Percentiles rank a stretch among this genome's conserved stretches.
Evolutionary conservation across 1,140 invertebrate genomes (phyloP).

Genomic region (Brachionus koreanus): DNA sequence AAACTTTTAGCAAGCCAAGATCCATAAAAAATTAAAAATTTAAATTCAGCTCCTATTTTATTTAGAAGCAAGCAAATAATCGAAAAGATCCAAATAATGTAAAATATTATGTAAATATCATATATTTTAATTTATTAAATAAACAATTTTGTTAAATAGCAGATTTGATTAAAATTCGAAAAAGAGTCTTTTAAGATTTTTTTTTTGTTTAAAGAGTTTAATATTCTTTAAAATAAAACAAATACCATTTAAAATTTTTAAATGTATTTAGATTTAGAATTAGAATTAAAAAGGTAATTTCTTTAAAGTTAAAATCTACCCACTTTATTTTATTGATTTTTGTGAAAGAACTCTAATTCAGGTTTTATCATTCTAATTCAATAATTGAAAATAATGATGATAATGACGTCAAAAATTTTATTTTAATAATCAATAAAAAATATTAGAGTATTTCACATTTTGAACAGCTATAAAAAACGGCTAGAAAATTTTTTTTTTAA

Average conservation of each 20-base stretch:
- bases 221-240: background rate
- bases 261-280: too few species aligned
- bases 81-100: background rate
- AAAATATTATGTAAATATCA: conserved; percentile 7
- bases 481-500: too few species aligned
- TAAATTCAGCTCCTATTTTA: background rate
- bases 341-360: too few species aligned
- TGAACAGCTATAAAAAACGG: too few species aligned
- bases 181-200: background rate
- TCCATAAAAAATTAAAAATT: conserved; percentile 3
- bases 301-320: too few species aligned
- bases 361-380: too few species aligned
- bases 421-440: too few species aligned
- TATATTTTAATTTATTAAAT: conserved; percentile 9
- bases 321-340: too few species aligned
- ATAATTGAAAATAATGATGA: too few species aligned
- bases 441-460: too few species aligned
- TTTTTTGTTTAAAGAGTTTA: background rate
- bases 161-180: background rate
- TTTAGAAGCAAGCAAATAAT: background rate
- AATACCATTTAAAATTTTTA: background rate
- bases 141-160: background rate
- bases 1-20: background rate
- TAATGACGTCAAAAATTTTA: too few species aligned
- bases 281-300: too few species aligned